Evolutionary conservation across 2,888 invertebrate genomes (phyloP), one percentile per base, ranked within the genome.

Genomic region (Labia minor): DNA sequence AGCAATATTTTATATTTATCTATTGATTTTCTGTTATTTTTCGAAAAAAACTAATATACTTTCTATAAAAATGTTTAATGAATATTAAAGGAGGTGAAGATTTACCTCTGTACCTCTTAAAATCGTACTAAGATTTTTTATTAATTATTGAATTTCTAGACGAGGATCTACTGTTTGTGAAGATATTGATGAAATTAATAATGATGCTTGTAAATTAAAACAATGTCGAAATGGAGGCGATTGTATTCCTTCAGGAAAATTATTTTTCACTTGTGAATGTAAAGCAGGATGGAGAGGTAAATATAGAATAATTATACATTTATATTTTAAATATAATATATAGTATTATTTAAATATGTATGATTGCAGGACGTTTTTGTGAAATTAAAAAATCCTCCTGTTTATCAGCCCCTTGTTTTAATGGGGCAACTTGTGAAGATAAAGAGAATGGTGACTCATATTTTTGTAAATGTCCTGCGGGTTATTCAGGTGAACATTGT

Each of bases 371-470:
- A 33, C 79, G 81, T 0, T 76, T 78, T 67, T 85, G 85, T 71
- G 83, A 84, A 71, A 75, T 74, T 19, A 75, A 77, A 68, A 74
- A 79, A 18, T 76, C 80, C 71, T 74, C 76, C 1, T 85, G 85
- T 67, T 73, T 76, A 21, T 81, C 82, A 1, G 77, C 76, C 49
- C 84, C 84, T 0, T 85, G 85, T 71, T 74, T 79, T 26, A 82
- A 85, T 72, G 79, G 78, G 61, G 85, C 81, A 0, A 74, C 74
- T 0, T 85, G 85, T 70, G 71, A 73, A 1, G 73, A 77, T 66
- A 71, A 70, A n/a, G 16, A 73, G 70, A 72, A 74, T 62, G 72
- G 70, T 2, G 14, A 69, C 1, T 71, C 71, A 1, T 81, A 78
- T 69, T 72, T 68, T 14, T 86, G 86, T 69, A 70, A 72, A 0